phyloP scores from a whole-genome alignment of 2,797 vertebrate species.

The Cuculus canorus region DNA sequence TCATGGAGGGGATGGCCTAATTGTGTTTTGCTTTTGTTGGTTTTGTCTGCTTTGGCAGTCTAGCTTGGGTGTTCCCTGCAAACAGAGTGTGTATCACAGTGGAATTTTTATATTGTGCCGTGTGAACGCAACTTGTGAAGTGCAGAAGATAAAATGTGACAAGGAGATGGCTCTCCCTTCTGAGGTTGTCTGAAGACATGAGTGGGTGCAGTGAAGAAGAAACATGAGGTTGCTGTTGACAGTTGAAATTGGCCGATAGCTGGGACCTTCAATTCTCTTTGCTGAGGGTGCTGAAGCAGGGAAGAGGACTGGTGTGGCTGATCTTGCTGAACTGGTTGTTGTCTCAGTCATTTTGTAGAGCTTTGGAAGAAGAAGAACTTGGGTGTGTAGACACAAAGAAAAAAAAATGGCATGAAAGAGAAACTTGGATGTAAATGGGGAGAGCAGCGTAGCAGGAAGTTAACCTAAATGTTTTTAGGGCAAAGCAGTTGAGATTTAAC shows the following conservation, averaged over 20 bases:
- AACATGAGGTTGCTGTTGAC: constrained; percentile 29
- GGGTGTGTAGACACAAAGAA: not conserved
- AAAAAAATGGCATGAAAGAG: not conserved
- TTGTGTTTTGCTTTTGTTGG: not conserved
- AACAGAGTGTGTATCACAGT: not conserved
- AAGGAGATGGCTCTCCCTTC: constrained; percentile 1
- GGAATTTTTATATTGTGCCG: not conserved
- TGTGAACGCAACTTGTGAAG: constrained; percentile 22
- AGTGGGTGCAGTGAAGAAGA: constrained; percentile 26
- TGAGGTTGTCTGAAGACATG: not conserved
- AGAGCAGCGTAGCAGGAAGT: not conserved
- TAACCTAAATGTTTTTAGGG: not conserved
- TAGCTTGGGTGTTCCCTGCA: not conserved
- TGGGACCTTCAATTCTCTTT: not conserved
- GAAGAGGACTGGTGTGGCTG: not conserved
- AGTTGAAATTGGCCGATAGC: not conserved
- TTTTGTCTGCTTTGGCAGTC: not conserved
- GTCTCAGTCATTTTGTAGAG: not conserved
- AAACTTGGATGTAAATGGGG: not conserved
- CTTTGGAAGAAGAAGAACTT: not conserved
- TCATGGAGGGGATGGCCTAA: not conserved
- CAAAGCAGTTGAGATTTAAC: not conserved
- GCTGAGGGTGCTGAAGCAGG: not conserved
- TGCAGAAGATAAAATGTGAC: not conserved
- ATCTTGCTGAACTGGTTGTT: not conserved